Evolutionary conservation across 2,113 vertebrate genomes (phyloP).

Genomic region (Tragelaphus scriptus): DNA sequence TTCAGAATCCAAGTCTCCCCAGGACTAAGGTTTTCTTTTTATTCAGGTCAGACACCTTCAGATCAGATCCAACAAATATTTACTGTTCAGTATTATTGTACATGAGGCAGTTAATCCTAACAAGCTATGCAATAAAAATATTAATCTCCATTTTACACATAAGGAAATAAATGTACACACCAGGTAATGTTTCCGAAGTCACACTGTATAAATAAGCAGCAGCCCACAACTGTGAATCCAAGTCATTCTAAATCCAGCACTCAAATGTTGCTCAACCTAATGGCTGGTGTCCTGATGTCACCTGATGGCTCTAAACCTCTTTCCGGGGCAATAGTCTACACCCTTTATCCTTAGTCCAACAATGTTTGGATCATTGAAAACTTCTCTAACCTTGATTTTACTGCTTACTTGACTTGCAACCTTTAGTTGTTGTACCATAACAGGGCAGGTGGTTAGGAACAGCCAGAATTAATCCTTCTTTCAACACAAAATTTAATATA

Average conservation of each 20-base stretch:
- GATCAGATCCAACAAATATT: neutral
- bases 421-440: neutral
- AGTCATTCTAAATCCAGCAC: neutral
- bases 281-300: neutral
- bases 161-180: conserved; percentile 6
- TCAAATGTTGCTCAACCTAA: neutral
- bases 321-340: neutral
- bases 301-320: neutral
- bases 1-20: neutral
- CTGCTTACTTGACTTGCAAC: neutral
- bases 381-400: neutral
- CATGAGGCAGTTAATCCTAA: neutral
- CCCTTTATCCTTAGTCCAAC: neutral
- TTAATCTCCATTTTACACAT: neutral
- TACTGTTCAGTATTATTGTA: neutral
- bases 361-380: neutral
- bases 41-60: neutral
- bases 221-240: conserved; percentile 8
- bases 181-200: neutral
- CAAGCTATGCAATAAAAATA: conserved; percentile 17
- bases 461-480: neutral
- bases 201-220: neutral
- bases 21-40: conserved; percentile 1
- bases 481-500: neutral
- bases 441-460: neutral